phyloP scores from a whole-genome alignment of 2,888 invertebrate genomes.

The Lasius fuliginosus region DNA sequence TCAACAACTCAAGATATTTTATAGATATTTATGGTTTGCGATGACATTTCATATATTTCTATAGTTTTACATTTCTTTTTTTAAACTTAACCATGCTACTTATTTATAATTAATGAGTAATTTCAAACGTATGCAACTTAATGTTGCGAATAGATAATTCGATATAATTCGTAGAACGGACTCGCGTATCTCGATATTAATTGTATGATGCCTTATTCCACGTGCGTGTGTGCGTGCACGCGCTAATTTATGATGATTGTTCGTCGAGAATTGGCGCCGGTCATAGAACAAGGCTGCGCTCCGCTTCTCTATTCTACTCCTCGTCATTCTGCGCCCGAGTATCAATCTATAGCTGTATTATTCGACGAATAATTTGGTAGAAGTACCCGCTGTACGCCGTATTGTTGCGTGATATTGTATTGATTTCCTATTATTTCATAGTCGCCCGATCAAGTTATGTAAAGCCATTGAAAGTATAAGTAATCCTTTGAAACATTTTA shows the following conservation, averaged over 20 bases:
- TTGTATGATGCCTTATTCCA: conserved; percentile 19
- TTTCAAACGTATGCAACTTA: not conserved
- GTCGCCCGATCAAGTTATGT: not conserved
- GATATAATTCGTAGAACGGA: conserved; percentile 11
- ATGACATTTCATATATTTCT: not conserved
- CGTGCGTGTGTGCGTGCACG: conserved; percentile 4
- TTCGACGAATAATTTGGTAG: conserved; percentile 9
- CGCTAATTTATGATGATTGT: conserved; percentile 48
- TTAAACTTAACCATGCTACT: not conserved
- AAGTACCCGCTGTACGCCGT: not conserved
- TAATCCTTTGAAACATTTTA: not conserved
- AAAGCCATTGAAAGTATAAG: not conserved
- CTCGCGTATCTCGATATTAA: conserved; percentile 27
- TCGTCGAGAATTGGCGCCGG: conserved; percentile 32
- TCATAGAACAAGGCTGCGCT: conserved; percentile 31
- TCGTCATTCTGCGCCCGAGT: conserved; percentile 3
- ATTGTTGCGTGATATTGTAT: conserved; percentile 2
- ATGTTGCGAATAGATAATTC: not conserved
- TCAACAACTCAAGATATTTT: not conserved
- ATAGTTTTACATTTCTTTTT: not conserved
- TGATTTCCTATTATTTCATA: conserved; percentile 3
- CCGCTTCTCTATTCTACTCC: conserved; percentile 28
- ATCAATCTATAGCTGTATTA: conserved; percentile 30
- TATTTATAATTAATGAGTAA: not conserved
- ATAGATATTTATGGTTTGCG: not conserved